A percentile compares a stretch with the other conserved stretches of the same genome.
Conservation (phyloP, 2,797 vertebrate species). For the Meriones psammophilus region DNA sequence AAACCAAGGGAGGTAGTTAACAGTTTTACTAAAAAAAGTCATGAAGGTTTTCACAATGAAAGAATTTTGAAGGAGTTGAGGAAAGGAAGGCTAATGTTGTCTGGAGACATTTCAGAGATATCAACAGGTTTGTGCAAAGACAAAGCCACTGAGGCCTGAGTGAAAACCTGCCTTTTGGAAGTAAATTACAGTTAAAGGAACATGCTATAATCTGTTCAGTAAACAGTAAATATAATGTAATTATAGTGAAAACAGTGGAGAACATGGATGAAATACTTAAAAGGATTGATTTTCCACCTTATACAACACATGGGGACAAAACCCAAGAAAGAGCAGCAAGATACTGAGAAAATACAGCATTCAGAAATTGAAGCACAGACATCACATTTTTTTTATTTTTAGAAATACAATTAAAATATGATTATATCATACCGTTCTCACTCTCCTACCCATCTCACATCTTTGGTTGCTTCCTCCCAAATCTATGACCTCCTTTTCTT, state of each 20-base stretch:
- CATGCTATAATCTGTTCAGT: background rate
- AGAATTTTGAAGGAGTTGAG: background rate
- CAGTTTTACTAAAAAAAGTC: no score
- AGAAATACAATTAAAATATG: background rate
- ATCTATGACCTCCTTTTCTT: background rate
- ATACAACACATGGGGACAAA: background rate
- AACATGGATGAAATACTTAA: background rate
- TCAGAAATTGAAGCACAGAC: background rate
- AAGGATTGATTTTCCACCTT: background rate
- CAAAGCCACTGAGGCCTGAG: background rate
- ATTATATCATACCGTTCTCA: background rate
- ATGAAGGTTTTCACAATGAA: background rate
- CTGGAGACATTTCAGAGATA: background rate
- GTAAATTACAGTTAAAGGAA: background rate
- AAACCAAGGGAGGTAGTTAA: background rate
- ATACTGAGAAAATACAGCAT: background rate
- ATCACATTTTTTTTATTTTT: background rate
- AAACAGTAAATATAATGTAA: background rate
- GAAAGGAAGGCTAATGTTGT: no score
- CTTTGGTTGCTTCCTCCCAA: background rate
- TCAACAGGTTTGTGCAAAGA: background rate
- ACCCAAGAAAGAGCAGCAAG: background rate
- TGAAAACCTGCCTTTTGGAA: background rate
- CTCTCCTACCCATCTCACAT: background rate
- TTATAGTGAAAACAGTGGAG: background rate